phyloP scores from a whole-genome alignment of 2,797 vertebrate genomes.

The Rhabdomys pumilio region DNA sequence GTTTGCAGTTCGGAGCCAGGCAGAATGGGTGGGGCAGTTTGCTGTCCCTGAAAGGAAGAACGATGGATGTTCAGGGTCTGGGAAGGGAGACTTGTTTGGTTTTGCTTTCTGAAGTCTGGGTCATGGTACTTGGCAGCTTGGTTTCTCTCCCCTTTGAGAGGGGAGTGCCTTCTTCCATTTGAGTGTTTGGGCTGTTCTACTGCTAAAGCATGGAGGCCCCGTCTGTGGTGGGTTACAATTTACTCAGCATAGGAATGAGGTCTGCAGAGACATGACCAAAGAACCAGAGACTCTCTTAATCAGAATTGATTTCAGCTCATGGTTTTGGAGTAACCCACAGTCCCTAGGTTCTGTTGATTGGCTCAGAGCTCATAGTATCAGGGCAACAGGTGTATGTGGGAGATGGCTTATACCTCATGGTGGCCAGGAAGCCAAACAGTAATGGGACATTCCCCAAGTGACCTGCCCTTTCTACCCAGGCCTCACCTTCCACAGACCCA shows the following conservation, averaged over 20 bases:
- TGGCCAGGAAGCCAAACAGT: not conserved
- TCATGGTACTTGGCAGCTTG: not conserved
- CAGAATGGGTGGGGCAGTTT: fast-evolving
- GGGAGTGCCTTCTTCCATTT: fast-evolving
- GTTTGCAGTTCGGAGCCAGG: not conserved
- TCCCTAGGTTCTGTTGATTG: not conserved
- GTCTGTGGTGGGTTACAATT: fast-evolving
- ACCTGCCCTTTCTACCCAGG: not conserved
- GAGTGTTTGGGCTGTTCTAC: fast-evolving
- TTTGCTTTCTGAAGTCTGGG: not conserved
- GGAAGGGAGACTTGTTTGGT: not conserved
- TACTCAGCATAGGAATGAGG: not conserved
- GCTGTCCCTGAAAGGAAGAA: not conserved
- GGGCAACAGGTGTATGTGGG: too few species aligned
- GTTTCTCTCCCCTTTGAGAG: not conserved
- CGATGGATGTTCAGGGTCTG: not conserved
- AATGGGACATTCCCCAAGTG: too few species aligned
- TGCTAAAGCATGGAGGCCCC: too few species aligned
- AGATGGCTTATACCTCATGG: not conserved
- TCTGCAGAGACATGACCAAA: not conserved
- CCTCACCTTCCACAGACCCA: not conserved
- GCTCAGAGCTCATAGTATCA: not conserved
- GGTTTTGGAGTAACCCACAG: not conserved
- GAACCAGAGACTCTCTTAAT: not conserved
- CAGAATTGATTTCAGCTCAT: not conserved